Evolutionary conservation across 2,113 vertebrate genomes (phyloP), one percentile per base, ranked within the genome.

Genomic region (Rana temporaria): DNA sequence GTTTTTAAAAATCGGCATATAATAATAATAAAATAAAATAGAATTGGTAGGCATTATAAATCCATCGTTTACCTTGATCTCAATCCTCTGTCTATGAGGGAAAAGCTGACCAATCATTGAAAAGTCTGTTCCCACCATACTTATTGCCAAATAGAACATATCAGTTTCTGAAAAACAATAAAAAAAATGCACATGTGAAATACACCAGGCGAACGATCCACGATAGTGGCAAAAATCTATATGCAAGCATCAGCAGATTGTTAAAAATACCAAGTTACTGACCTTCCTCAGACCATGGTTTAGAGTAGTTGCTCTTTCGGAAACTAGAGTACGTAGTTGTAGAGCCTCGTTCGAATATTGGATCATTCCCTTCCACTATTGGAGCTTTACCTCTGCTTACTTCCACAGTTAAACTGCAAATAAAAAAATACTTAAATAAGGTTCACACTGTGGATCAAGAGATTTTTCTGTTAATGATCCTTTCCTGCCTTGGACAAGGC

Each of bases 121-220:
- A 82, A 99, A 99, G 88, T 99, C 98, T 20, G 96, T 99, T 85
- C 98, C 98, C 84, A 99, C 98, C 97, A 99, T 99, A 87, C 97
- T 99, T 84, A 99, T 94, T n/a, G 98, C 98, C 90, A 99, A 88
- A 88, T 96, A 99, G 89, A 99, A 99, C 97, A 99, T 96, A 84
- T 99, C 98, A 0, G 98, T 99, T 92, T 99, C 98, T 99, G 89
- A 69, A 84, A 85, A 60, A 86, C 86, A 80, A n/a, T n/a, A n/a
- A n/a, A n/a, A 20, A 19, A 56, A 57, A 17, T 22, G 12, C 30
- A 6, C n/a, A 53, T 1, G 11, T 74, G 67, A 19, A 66, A 38
- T 22, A 64, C 17, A 12, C 8, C 12, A 48, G 42, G 42, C 42
- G 1, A 2, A 48, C 0, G 8, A 12, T 48, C 2, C 12, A 48